These are phyloP conservation scores for Oryzias woworae DNA, from an alignment of 2,113 vertebrate genomes.

Conservation along the genomic window DNA sequence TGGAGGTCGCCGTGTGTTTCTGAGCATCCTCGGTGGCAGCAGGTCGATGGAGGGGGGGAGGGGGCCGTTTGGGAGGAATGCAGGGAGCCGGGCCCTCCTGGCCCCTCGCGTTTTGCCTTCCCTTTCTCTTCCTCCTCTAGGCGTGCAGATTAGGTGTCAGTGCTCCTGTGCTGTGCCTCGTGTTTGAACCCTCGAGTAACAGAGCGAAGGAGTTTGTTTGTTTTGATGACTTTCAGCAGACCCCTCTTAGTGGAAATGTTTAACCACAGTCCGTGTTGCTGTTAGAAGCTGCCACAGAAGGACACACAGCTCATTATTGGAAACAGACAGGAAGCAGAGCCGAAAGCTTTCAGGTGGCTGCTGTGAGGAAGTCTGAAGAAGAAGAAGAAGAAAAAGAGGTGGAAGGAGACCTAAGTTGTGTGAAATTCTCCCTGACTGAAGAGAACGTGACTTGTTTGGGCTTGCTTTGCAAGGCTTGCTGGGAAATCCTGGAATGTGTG, in stretches of 20 bases:
- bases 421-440: constrained; percentile 71
- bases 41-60: constrained; percentile 72
- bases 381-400: neutral
- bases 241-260: constrained; percentile 53
- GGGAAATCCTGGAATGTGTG: constrained; percentile 80
- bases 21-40: constrained; percentile 80
- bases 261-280: constrained; percentile 57
- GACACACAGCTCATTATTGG: constrained; percentile 45
- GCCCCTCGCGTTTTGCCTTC: constrained; percentile 23
- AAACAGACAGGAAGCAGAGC: constrained; percentile 28
- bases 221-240: constrained; percentile 58
- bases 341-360: constrained; percentile 21
- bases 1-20: constrained; percentile 52
- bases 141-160: constrained; percentile 59
- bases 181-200: constrained; percentile 49
- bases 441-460: constrained; percentile 80
- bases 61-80: constrained; percentile 83
- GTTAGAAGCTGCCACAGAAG: constrained; percentile 40
- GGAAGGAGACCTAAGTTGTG: constrained; percentile 57
- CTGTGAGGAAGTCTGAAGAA: neutral
- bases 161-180: constrained; percentile 52
- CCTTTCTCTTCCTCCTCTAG: constrained; percentile 27
- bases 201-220: constrained; percentile 58
- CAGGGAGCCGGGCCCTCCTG: constrained; percentile 79
- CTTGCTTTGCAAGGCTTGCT: constrained; percentile 78